phyloP scores from a whole-genome alignment of 2,888 invertebrate genomes.

The Euspilapteryx auroguttella region DNA sequence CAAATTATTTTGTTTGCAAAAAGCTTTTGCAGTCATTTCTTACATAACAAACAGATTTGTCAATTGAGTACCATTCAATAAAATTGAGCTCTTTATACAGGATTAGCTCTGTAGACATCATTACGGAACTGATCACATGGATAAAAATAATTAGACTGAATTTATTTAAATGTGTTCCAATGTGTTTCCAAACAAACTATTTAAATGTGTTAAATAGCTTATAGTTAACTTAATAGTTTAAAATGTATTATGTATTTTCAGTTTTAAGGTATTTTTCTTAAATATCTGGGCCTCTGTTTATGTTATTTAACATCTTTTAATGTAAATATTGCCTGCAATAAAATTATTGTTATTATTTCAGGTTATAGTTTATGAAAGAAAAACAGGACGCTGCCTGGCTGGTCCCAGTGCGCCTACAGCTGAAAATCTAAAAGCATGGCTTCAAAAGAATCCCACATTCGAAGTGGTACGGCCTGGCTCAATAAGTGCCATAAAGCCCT shows the following conservation, averaged over 20 bases:
- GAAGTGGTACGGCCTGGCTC: conserved; percentile 77
- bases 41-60: too few species aligned
- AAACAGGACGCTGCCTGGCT: conserved; percentile 71
- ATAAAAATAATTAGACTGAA: too few species aligned
- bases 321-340: too few species aligned
- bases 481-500: conserved; percentile 42
- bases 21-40: too few species aligned
- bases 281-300: conserved; percentile 5
- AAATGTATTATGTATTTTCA: background rate
- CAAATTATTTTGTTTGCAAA: too few species aligned
- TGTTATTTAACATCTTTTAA: conserved; percentile 7
- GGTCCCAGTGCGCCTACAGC: conserved; percentile 85
- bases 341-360: conserved; percentile 16
- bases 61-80: too few species aligned
- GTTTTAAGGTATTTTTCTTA: conserved; percentile 5
- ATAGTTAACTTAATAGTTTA: conserved; percentile 11
- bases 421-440: conserved; percentile 78
- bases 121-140: too few species aligned
- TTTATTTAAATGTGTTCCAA: too few species aligned
- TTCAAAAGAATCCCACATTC: conserved; percentile 84
- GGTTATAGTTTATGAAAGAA: conserved; percentile 83
- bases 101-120: too few species aligned
- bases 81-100: too few species aligned
- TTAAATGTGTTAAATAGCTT: too few species aligned
- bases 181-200: too few species aligned